Conservation (phyloP, 1,140 invertebrate genomes). For the Bombus affinis region DNA sequence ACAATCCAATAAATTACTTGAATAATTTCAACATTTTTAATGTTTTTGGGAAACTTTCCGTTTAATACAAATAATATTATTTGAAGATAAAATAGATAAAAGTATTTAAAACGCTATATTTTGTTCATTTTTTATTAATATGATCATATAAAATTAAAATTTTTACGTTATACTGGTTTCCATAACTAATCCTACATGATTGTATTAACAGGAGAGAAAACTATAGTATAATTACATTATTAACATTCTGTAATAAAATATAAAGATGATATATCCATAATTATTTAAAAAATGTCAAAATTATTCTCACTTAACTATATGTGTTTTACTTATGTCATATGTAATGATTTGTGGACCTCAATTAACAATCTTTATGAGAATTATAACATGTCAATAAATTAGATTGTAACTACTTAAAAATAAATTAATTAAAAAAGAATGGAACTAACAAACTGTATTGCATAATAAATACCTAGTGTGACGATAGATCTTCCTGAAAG, state of each 20-base stretch:
- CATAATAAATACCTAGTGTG: conserved; percentile 84
- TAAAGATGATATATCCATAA: no score
- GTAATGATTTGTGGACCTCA: conserved; percentile 26
- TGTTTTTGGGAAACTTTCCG: background rate
- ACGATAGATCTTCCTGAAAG: conserved; percentile 86
- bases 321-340: background rate
- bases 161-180: no score
- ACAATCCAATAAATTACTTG: background rate
- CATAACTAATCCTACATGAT: no score
- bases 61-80: background rate
- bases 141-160: no score
- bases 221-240: no score
- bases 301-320: background rate
- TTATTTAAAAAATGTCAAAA: background rate
- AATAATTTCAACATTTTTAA: background rate
- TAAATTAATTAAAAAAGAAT: conserved; percentile 1
- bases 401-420: background rate
- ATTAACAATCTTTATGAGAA: background rate
- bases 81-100: background rate
- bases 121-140: no score
- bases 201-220: no score
- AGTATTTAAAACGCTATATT: background rate
- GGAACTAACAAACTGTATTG: conserved; percentile 25
- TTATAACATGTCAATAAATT: background rate
- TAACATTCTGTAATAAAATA: no score